phyloP scores from a whole-genome alignment of 2,113 vertebrate species.

The Delphinapterus leucas region DNA sequence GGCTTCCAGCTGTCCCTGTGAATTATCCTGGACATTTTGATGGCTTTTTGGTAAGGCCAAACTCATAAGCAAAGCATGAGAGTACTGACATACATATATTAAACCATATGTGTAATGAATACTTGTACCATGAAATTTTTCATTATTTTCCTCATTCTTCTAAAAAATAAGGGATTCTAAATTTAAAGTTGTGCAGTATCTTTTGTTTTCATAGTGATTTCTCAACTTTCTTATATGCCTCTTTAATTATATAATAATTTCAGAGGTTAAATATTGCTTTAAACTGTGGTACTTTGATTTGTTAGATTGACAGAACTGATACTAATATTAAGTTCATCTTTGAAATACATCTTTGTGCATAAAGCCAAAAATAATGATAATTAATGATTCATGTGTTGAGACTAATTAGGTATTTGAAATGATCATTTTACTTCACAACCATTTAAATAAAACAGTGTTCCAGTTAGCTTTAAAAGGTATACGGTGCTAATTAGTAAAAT shows the following conservation, averaged over 20 bases:
- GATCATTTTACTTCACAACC: slow-evolving; percentile 76
- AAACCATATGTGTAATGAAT: slow-evolving; percentile 69
- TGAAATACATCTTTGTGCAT: slow-evolving; percentile 70
- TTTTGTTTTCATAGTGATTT: slow-evolving; percentile 70
- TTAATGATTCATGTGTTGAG: slow-evolving; percentile 76
- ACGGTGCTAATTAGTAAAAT: slow-evolving; percentile 79
- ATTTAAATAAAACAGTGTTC: slow-evolving; percentile 73
- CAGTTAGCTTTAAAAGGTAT: slow-evolving; percentile 75
- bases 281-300: slow-evolving; percentile 59
- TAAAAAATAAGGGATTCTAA: slow-evolving; percentile 72
- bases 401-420: slow-evolving; percentile 71
- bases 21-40: slow-evolving; percentile 76
- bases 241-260: slow-evolving; percentile 72
- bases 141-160: slow-evolving; percentile 75
- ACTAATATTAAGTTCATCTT: slow-evolving; percentile 73
- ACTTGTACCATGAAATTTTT: slow-evolving; percentile 75
- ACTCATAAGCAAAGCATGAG: slow-evolving; percentile 79
- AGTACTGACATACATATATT: slow-evolving; percentile 72
- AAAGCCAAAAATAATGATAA: slow-evolving; percentile 69
- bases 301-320: slow-evolving; percentile 49
- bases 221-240: slow-evolving; percentile 61
- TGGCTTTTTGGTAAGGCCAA: slow-evolving; percentile 79
- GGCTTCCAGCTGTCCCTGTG: slow-evolving; percentile 79
- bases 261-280: slow-evolving; percentile 74
- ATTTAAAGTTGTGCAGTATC: slow-evolving; percentile 60